Base-by-base conservation (phyloP, 1,140 invertebrate species). In the Carposina sasakii region DNA sequence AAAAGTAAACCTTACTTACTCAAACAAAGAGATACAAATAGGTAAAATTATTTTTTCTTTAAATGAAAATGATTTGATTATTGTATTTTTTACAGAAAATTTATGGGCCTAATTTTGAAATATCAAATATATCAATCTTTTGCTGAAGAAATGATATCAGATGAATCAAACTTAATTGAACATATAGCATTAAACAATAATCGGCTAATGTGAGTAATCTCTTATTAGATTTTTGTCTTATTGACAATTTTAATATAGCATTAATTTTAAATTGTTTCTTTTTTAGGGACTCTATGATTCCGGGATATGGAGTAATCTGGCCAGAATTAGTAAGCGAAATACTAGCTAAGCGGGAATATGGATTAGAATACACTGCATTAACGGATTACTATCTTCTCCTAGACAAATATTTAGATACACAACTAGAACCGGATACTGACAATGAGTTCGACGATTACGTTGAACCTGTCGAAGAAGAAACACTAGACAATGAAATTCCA, bases 121-220 rank as follows among this genome's bases (percentile, higher is more conserved):
- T 83, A 81, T 55, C 77, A 81, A 64, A 72, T 83, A 13, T 83
- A 81, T 51, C 77, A 81, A 45, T 79, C 79, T 2, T 83, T 76
- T 59, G 79, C 79, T 16, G 79, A 83, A 58, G 79, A 83, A 56
- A 54, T 81, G 4, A 62, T 66, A 17, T 72, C 66, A 23, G 79
- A 83, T 64, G 72, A 81, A 16, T 67, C 54, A 16, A 77, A 83
- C 63, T 61, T 81, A 43, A 52, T 75, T 2, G 48, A 67, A 50
- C 73, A 81, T 36, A 57, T 83, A 1, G 64, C 67, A 31, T 60
- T 71, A 46, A 71, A 63, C 49, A 76, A 73, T 49, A 62, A 66
- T 45, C 67, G 78, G n/a, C 53, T 82, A 21, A 55, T 73, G 78
- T 81, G 58, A 77, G 70, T 69, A 54, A 16, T 40, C 39, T 17